phyloP scores from a whole-genome alignment of 2,888 invertebrate species.

The Agrochola litura region DNA sequence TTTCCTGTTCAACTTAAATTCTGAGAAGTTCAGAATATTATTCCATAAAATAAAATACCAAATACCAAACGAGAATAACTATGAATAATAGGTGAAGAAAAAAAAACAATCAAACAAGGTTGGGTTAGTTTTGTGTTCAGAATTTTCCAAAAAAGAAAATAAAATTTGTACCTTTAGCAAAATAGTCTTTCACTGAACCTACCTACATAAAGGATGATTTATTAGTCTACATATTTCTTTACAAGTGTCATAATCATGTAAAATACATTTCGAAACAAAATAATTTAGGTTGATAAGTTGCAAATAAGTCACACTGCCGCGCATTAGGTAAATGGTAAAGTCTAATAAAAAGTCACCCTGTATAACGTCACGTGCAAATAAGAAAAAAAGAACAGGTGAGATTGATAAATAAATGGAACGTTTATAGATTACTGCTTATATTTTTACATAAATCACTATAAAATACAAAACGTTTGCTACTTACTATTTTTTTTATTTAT shows the following conservation, averaged over 20 bases:
- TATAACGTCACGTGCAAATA: conserved; percentile 31
- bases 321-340: neutral
- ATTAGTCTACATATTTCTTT: neutral
- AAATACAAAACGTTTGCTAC: conserved; percentile 47
- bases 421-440: conserved; percentile 35
- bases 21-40: neutral
- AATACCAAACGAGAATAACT: conserved; percentile 32
- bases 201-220: neutral
- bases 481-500: neutral
- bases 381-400: conserved; percentile 25
- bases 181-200: neutral
- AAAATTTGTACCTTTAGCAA: neutral
- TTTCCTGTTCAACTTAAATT: neutral
- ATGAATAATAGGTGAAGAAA: conserved; percentile 15
- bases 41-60: neutral
- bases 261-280: neutral
- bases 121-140: neutral
- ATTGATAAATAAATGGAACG: conserved; percentile 45
- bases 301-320: neutral
- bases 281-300: neutral
- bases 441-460: conserved; percentile 47
- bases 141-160: neutral
- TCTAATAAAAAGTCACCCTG: neutral
- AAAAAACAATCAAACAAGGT: neutral
- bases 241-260: neutral